A percentile compares a stretch with the other conserved stretches of the same genome.
phyloP scores from a whole-genome alignment of 1,140 invertebrate species.

The Drosophila oshimai region DNA sequence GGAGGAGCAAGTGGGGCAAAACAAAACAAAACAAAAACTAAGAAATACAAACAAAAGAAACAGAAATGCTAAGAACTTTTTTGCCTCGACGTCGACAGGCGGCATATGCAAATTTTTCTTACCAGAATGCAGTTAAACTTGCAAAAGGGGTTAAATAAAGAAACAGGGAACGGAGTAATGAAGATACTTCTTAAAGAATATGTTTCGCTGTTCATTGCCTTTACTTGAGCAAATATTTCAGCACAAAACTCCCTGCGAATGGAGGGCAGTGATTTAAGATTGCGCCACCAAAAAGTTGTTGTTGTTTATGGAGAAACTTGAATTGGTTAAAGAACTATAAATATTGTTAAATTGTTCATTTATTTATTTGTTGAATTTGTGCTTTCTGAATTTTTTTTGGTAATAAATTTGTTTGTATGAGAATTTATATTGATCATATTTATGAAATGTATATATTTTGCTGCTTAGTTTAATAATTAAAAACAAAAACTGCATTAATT shows the following conservation, averaged over 20 bases:
- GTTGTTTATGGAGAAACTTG: not conserved
- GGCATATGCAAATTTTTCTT: constrained; percentile 71
- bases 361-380: not conserved
- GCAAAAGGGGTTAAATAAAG: constrained; percentile 4
- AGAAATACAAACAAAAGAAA: constrained; percentile 20
- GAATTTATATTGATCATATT: not conserved
- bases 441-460: too few species aligned
- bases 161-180: constrained; percentile 19
- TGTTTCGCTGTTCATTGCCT: constrained; percentile 16
- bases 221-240: constrained; percentile 14
- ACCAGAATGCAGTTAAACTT: constrained; percentile 49
- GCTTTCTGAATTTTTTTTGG: not conserved
- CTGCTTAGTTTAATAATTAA: too few species aligned
- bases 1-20: constrained; percentile 47
- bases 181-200: constrained; percentile 59
- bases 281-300: not conserved
- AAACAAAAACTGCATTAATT: too few species aligned
- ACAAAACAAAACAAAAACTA: constrained; percentile 34
- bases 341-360: not conserved
- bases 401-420: not conserved
- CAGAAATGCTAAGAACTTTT: constrained; percentile 58
- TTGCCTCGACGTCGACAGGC: constrained; percentile 51
- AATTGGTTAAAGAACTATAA: not conserved
- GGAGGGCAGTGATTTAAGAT: not conserved
- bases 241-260: not conserved